Base-by-base conservation (phyloP, 2,797 vertebrate species). In the Hemibagrus guttatus region DNA sequence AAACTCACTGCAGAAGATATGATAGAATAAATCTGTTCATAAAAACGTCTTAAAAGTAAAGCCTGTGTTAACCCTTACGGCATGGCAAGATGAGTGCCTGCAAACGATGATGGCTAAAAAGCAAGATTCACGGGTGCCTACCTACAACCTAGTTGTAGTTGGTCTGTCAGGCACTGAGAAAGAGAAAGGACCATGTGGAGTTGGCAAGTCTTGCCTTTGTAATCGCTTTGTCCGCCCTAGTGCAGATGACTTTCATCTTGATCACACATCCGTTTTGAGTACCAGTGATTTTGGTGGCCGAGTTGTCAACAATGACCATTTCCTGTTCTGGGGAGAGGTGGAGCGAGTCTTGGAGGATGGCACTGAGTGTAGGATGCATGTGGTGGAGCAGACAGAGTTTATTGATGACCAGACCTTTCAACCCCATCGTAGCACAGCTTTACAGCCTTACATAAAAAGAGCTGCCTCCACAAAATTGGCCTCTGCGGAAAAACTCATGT, bases 331-430 rank as follows among this genome's bases (percentile, higher is more conserved):
- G 97, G 97, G 97, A 7, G 97, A 97, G 83, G 95, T 96, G 13
- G 92, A 87, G 12, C 93, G 96, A 2, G 89, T 95, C 3, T 85
- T 97, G 94, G 97, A 97, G 93, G 97, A 97, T 82, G 95, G 96
- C 14, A 91, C 92, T 0, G 97, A 97, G 39, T 97, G 96, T 89
- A 92, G 91, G 13, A 91, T 96, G 87, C 96, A 97, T 42, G 93
- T 97, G 1, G 97, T 97, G 91, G 97, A 97, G 63, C 97, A 97
- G 93, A 97, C 97, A 0, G 97, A 97, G 81, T 97, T 97, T 84
- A 97, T 97, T 0, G 97, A 97, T n/a, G 97, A 97, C 87, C 97
- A 97, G 90, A 97, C 97, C 35, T 97, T 97, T 68, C 97, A 97
- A 3, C 96, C 97, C 0, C 97, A 97, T 87, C 96, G 97, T 63